A percentile compares a stretch with the other conserved stretches of the same genome.
Evolutionary conservation across 2,113 vertebrate species (phyloP).

Genomic region (Seriola quinqueradiata): DNA sequence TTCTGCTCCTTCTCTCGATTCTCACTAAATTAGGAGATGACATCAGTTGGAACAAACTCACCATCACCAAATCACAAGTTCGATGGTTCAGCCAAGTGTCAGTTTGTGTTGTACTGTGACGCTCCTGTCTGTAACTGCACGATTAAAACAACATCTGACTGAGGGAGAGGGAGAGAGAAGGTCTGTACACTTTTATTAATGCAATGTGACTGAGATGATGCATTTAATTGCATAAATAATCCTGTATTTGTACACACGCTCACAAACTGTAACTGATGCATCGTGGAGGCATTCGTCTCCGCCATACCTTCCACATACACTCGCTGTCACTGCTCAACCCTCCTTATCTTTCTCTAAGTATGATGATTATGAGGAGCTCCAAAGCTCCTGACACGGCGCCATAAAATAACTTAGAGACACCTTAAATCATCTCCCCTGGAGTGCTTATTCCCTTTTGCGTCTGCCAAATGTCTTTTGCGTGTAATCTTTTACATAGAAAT

Average conservation of each 20-base stretch:
- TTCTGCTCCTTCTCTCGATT: conserved; percentile 46
- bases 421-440: conserved; percentile 56
- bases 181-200: conserved; percentile 25
- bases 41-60: conserved; percentile 22
- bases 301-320: conserved; percentile 14
- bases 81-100: conserved; percentile 44
- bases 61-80: conserved; percentile 23
- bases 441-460: conserved; percentile 34
- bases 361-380: conserved; percentile 41
- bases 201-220: conserved; percentile 4
- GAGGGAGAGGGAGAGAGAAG: neutral
- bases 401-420: conserved; percentile 60
- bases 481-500: conserved; percentile 67
- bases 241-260: neutral
- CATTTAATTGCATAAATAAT: conserved; percentile 11
- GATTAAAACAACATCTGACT: conserved; percentile 8
- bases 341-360: conserved; percentile 29
- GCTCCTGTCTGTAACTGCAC: conserved; percentile 12
- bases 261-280: neutral
- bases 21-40: conserved; percentile 24
- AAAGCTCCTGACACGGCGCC: conserved; percentile 34
- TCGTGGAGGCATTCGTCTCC: neutral
- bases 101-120: conserved; percentile 24
- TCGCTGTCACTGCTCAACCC: conserved; percentile 14
- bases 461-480: conserved; percentile 69